Conservation (phyloP, 30 jellyfish, hydroid and myxozoan species). For the Aurelia aurita region DNA sequence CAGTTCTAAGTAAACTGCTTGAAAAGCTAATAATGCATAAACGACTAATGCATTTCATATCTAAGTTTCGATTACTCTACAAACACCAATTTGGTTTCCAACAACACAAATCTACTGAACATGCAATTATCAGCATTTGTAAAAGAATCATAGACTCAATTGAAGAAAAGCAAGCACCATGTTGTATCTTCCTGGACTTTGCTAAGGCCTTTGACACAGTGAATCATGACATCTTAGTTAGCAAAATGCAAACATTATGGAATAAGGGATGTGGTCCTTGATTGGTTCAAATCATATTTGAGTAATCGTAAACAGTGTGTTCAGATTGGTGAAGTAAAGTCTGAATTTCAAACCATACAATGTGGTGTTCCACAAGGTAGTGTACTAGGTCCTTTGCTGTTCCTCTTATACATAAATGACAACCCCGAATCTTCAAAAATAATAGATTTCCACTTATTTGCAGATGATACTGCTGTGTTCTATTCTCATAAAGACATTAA, state of each 20-base stretch:
- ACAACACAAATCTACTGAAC: neutral
- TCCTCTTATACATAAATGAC: conserved; percentile 8
- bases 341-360: neutral
- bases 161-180: conserved; percentile 2
- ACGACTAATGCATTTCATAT: neutral
- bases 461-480: neutral
- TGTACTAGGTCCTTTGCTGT: too few relatives aligned
- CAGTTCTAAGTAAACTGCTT: conserved; percentile 24
- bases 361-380: conserved; percentile 34
- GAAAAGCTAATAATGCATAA: conserved; percentile 10
- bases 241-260: conserved; percentile 11
- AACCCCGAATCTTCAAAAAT: neutral
- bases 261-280: neutral
- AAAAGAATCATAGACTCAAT: neutral
- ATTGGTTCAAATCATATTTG: neutral
- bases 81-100: conserved; percentile 14
- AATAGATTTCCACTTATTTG: neutral
- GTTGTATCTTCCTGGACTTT: conserved; percentile 17
- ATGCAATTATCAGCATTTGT: neutral
- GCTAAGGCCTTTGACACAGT: too few relatives aligned
- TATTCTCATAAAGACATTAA: neutral
- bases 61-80: neutral
- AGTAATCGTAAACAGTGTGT: neutral
- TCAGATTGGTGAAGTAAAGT: neutral
- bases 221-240: neutral